These are phyloP conservation scores for Clistopyga incitator DNA, from an alignment of 2,888 invertebrate species.

Conservation along the genomic window DNA sequence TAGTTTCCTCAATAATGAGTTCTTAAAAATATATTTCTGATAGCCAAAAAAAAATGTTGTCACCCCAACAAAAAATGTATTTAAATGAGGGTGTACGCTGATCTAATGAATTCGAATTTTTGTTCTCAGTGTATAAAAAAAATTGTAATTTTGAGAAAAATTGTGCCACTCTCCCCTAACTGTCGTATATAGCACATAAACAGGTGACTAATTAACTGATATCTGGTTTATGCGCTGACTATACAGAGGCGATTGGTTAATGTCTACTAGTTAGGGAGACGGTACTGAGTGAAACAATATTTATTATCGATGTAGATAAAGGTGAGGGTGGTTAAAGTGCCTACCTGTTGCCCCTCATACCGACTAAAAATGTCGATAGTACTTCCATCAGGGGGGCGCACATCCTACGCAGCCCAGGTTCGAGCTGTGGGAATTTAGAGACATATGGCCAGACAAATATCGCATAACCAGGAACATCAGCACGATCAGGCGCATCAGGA, in stretches of 20 bases:
- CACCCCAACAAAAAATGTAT: no score
- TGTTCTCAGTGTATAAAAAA: no score
- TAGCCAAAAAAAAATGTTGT: no score
- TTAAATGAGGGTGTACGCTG: no score
- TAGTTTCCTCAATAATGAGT: no score
- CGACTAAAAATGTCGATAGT: conserved; percentile 62
- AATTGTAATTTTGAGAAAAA: no score
- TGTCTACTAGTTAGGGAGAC: conserved; percentile 44
- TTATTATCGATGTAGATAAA: conserved; percentile 38
- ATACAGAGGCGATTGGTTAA: conserved; percentile 54
- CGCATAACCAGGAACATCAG: conserved; percentile 71
- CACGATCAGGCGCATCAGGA: conserved; percentile 56
- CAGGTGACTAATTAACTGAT: conserved; percentile 55
- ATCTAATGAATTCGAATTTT: no score
- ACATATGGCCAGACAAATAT: conserved; percentile 78
- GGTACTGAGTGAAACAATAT: conserved; percentile 44
- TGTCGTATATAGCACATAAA: conserved; percentile 6
- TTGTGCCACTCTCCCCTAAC: no score
- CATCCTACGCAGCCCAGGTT: conserved; percentile 33
- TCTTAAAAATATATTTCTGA: no score
- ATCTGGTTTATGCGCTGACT: conserved; percentile 8
- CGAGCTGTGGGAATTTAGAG: conserved; percentile 77
- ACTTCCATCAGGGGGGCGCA: conserved; percentile 37
- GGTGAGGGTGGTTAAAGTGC: conserved; percentile 63
- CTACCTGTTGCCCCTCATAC: conserved; percentile 74